Percentiles rank a stretch among this genome's conserved stretches.
These are phyloP conservation scores for Alcedo atthis DNA, from an alignment of 2,797 vertebrate species.

Conservation along the genomic window DNA sequence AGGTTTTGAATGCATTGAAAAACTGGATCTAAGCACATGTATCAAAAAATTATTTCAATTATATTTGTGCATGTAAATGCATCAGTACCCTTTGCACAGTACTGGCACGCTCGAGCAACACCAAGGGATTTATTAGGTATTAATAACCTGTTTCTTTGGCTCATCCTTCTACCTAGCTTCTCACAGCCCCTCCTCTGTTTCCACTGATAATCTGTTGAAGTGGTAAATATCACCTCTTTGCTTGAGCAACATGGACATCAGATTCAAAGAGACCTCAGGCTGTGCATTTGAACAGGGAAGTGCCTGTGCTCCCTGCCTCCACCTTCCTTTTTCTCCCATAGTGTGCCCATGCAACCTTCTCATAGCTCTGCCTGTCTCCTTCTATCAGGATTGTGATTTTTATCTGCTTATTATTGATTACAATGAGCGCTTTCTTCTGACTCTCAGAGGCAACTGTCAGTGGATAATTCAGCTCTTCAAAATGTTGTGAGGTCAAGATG, in stretches of 20 bases:
- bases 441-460: not conserved
- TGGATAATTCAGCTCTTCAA: not conserved
- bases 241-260: not conserved
- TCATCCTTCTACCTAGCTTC: not conserved
- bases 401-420: not conserved
- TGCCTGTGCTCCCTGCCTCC: not conserved
- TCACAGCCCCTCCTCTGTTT: not conserved
- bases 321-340: not conserved
- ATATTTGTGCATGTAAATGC: not conserved
- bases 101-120: accelerated
- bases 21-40: not conserved
- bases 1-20: not conserved
- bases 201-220: not conserved
- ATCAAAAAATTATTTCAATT: not conserved
- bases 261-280: not conserved
- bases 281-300: not conserved
- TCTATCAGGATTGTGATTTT: not conserved
- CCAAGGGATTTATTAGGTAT: not conserved
- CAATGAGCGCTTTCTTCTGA: not conserved
- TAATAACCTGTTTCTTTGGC: not conserved
- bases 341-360: not conserved
- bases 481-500: not conserved
- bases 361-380: not conserved
- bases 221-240: not conserved
- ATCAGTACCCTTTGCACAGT: not conserved